Percentiles rank a stretch among this genome's conserved stretches.
Evolutionary conservation across 2,888 invertebrate species (phyloP).

Genomic region (Chesias legatella): DNA sequence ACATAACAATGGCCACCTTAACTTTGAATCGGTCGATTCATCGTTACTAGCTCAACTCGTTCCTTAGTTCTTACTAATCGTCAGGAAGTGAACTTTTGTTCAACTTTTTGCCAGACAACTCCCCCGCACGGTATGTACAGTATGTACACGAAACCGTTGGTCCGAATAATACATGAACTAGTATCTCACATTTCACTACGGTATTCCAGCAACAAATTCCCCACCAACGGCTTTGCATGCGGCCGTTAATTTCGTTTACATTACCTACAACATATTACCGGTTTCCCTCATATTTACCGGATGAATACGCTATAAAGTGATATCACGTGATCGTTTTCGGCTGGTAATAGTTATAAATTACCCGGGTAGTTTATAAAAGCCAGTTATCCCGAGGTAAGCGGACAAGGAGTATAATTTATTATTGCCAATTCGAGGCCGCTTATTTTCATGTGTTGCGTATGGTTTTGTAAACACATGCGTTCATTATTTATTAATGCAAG

Average conservation of each 20-base stretch:
- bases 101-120: too few relatives aligned
- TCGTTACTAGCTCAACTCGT: too few relatives aligned
- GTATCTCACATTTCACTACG: neutral
- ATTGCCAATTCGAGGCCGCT: slow-evolving; percentile 70
- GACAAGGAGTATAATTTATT: slow-evolving; percentile 78
- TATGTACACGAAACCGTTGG: neutral
- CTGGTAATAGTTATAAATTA: slow-evolving; percentile 80
- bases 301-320: slow-evolving; percentile 78
- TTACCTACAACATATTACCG: slow-evolving; percentile 56
- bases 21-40: too few relatives aligned
- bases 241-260: slow-evolving; percentile 34
- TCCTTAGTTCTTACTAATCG: too few relatives aligned
- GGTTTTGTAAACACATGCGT: slow-evolving; percentile 21
- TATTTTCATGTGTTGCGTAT: slow-evolving; percentile 65
- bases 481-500: slow-evolving; percentile 3
- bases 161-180: neutral
- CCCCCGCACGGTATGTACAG: too few relatives aligned
- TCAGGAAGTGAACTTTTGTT: too few relatives aligned
- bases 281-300: slow-evolving; percentile 72
- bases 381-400: slow-evolving; percentile 80
- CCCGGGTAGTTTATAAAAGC: slow-evolving; percentile 79
- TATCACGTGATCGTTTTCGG: slow-evolving; percentile 78
- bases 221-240: slow-evolving; percentile 25
- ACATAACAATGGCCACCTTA: too few relatives aligned
- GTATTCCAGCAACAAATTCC: slow-evolving; percentile 19